These are phyloP conservation scores for Stomorhina lunata DNA, from an alignment of 2,888 invertebrate genomes.

Conservation along the genomic window DNA sequence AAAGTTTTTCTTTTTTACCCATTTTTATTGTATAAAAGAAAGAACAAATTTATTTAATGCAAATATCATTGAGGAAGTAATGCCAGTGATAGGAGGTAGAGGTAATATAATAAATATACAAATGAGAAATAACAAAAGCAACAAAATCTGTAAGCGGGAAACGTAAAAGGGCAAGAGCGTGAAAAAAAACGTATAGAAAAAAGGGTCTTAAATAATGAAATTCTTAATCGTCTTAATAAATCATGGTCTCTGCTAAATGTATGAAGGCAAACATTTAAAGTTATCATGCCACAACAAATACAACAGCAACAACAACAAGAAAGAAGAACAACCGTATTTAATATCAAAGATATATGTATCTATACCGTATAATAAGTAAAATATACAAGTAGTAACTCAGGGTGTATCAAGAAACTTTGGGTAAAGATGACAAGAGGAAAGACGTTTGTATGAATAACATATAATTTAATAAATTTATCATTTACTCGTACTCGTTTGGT, in stretches of 20 bases:
- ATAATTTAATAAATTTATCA: not conserved
- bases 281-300: constrained; percentile 10
- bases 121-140: constrained; percentile 1
- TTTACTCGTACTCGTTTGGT: not conserved
- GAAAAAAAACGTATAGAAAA: not conserved
- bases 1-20: constrained; percentile 2
- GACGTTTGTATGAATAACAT: not conserved
- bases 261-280: constrained; percentile 46
- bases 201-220: constrained; percentile 33
- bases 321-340: not conserved
- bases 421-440: not conserved
- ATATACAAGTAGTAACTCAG: not conserved
- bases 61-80: constrained; percentile 6
- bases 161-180: not conserved
- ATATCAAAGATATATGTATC: not conserved
- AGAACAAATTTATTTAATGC: not conserved
- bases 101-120: too few species aligned
- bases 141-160: not conserved
- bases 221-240: constrained; percentile 46
- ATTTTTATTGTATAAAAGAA: too few species aligned
- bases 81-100: not conserved
- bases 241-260: constrained; percentile 42
- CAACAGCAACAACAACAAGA: constrained; percentile 9
- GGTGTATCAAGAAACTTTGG: not conserved
- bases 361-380: not conserved